Evolutionary conservation across 2,888 invertebrate species (phyloP).

Genomic region (Taphrorychus bicolor): DNA sequence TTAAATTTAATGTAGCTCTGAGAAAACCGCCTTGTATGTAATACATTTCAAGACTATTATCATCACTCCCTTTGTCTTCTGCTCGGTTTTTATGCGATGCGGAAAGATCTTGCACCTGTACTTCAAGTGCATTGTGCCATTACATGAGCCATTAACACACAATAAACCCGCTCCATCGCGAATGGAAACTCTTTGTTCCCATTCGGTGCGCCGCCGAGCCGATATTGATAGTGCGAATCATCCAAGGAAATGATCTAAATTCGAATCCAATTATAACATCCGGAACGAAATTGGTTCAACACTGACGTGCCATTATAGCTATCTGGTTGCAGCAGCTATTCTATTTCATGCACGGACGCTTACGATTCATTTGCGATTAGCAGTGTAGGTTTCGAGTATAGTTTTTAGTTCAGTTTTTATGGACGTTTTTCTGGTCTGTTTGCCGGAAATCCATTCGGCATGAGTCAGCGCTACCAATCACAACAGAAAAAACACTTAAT

Average conservation of each 20-base stretch:
- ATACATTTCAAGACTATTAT: too few relatives aligned
- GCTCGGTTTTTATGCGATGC: too few relatives aligned
- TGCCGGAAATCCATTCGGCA: not conserved
- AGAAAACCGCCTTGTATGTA: too few relatives aligned
- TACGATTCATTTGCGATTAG: constrained; percentile 7
- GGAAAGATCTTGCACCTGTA: too few relatives aligned
- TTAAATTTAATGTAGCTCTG: too few relatives aligned
- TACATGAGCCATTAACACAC: too few relatives aligned
- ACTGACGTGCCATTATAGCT: constrained; percentile 17
- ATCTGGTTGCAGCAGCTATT: constrained; percentile 23
- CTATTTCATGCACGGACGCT: constrained; percentile 17
- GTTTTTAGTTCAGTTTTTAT: not conserved
- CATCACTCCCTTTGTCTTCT: too few relatives aligned
- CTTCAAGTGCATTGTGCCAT: not conserved
- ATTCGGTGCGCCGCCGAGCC: not conserved
- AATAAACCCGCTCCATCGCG: not conserved
- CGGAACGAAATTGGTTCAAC: constrained; percentile 23
- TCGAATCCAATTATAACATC: constrained; percentile 27
- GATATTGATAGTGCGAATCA: not conserved
- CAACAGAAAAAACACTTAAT: not conserved
- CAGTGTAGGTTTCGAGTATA: not conserved
- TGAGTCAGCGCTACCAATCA: not conserved
- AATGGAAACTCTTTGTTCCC: not conserved
- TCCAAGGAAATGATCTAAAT: constrained; percentile 34
- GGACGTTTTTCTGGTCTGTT: not conserved